Conservation (phyloP, 2,113 vertebrate genomes). For the Gyps fulvus region DNA sequence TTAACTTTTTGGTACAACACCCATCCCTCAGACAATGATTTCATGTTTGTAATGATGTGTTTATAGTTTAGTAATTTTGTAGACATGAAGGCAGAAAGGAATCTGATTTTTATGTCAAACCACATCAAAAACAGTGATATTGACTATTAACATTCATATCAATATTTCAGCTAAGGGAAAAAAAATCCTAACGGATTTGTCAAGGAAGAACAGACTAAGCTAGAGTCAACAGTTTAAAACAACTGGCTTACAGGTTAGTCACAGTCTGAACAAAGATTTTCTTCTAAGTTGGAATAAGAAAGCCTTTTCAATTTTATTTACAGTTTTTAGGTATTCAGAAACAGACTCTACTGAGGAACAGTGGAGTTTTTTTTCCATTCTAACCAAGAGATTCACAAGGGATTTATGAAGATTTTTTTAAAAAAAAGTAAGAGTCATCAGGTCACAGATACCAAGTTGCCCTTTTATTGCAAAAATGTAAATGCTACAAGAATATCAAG, state of each 20-base stretch:
- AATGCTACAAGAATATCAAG: slow-evolving; percentile 38
- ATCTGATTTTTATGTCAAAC: not conserved
- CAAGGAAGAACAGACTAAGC: not conserved
- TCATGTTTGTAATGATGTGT: not conserved
- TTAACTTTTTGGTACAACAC: not conserved
- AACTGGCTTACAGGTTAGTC: not conserved
- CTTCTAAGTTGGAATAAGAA: slow-evolving; percentile 17
- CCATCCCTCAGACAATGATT: not conserved
- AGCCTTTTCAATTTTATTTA: not conserved
- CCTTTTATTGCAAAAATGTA: slow-evolving; percentile 48
- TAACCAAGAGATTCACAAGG: not conserved
- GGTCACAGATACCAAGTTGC: not conserved
- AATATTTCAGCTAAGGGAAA: not conserved
- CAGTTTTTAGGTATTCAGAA: slow-evolving; percentile 25
- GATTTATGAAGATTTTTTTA: not conserved
- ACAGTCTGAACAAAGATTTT: not conserved
- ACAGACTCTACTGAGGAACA: not conserved
- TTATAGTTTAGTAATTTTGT: not conserved
- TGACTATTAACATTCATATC: not conserved
- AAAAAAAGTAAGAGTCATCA: slow-evolving; percentile 4
- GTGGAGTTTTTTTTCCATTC: not conserved
- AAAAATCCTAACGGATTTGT: not conserved
- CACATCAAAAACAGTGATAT: not conserved
- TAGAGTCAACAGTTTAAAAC: not conserved
- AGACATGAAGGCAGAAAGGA: not conserved